Base-by-base conservation (phyloP, 2,113 vertebrate genomes). In the Grantiella picta region DNA sequence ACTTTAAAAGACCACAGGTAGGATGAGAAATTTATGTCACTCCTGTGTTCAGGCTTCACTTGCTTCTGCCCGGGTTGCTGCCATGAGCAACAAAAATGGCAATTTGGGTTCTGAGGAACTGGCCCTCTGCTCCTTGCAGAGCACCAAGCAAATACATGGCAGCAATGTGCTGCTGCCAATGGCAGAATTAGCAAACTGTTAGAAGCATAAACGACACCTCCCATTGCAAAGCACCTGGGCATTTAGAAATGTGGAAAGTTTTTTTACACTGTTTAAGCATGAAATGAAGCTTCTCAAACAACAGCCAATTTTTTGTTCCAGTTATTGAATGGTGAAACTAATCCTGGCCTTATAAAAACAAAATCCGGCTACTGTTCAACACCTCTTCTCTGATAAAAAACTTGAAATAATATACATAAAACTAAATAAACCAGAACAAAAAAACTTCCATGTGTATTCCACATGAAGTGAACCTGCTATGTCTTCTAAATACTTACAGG, bases 271-370 rank as follows among this genome's bases (percentile, higher is more conserved):
- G 12, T 56, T 76, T 19, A n/a, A 87, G 15, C 20, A 45, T 66
- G 20, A 61, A 80, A 82, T 28, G 20, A 63, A 73, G 44, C 10
- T 50, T 22, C 66, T 80, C 33, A 76, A 82, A 93, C 33, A 79
- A 73, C 7, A 56, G 36, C 9, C 33, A 77, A 4, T 21, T 77
- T 87, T 85, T 68, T 33, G 23, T 76, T 90, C 53, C 21, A 29
- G 0, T 56, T 56, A 64, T 24, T 33, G 24, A 53, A 61, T 0
- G 0, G 7, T n/a, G 70, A 82, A 42, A 36, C 10, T 47, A 65
- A 71, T 65, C 13, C 64, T 82, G n/a, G 16, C 63, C 33, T 65
- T 78, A 40, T 4, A 52, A 72, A 79, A 86, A 47, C 23, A 64
- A 82, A 76, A 68, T 12, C 17, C 76, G 38, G 6, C 15, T 88